Percentiles rank a stretch among this genome's conserved stretches.
Conservation (phyloP, 2,797 vertebrate genomes). For the Pseudopleuronectes americanus region DNA sequence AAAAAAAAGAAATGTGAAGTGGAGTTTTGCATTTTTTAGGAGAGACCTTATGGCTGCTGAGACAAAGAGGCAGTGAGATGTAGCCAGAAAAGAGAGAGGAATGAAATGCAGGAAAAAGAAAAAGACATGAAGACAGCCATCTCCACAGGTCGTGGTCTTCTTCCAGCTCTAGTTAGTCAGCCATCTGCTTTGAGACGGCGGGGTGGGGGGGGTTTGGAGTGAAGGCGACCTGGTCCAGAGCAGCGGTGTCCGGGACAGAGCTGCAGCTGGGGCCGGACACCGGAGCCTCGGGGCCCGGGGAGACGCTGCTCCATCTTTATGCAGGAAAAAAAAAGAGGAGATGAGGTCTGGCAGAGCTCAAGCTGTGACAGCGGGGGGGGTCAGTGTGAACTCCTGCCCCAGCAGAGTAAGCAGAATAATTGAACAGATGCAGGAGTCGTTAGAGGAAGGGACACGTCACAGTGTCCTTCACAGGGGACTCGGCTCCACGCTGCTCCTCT, state of each 20-base stretch:
- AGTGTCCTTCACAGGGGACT: slow-evolving; percentile 65
- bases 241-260: slow-evolving; percentile 6
- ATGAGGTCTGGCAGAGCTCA: slow-evolving; percentile 21
- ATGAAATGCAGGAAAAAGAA: slow-evolving; percentile 13
- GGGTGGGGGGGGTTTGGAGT: slow-evolving; percentile 5
- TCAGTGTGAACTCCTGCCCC: slow-evolving; percentile 36
- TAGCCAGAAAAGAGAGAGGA: slow-evolving; percentile 14
- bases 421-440: slow-evolving; percentile 64
- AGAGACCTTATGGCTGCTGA: slow-evolving; percentile 14
- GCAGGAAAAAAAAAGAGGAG: slow-evolving; percentile 7
- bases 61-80: not conserved
- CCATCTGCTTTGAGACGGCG: slow-evolving; percentile 54
- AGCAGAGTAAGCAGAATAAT: slow-evolving; percentile 42
- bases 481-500: slow-evolving; percentile 30
- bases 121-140: slow-evolving; percentile 8
- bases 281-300: not conserved
- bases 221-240: slow-evolving; percentile 38
- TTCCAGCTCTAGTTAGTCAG: slow-evolving; percentile 60
- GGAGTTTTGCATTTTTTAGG: slow-evolving; percentile 27
- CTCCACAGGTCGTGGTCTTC: slow-evolving; percentile 50
- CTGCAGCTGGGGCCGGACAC: slow-evolving; percentile 17
- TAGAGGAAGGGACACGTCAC: slow-evolving; percentile 54
- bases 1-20: slow-evolving; percentile 9
- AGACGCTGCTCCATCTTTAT: slow-evolving; percentile 17
- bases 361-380: slow-evolving; percentile 19